Evolutionary conservation across 2,888 invertebrate species (phyloP), one percentile per base, ranked within the genome.

Genomic region (Parnassius orleans): DNA sequence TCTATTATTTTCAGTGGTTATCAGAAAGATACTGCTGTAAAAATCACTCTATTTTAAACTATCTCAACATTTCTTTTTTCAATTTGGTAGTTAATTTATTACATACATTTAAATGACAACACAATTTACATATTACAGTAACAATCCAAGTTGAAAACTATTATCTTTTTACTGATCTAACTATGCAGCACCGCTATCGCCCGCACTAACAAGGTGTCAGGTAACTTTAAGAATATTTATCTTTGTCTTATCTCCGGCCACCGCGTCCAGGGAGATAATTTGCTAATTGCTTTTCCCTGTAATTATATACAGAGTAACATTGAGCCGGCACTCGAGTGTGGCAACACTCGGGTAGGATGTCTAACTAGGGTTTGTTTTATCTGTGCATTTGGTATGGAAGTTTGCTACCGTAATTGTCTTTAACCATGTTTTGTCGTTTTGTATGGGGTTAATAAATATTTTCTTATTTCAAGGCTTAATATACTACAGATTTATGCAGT

Each of bases 221-320:
- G 81, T 86, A 81, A 81, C 85, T 74, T 77, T 73, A 71, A 72
- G 77, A 77, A 78, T 83, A 79, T 84, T 86, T 87, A 78, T 77
- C 76, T 81, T 84, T 78, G 83, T 83, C 86, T 85, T 82, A 86
- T 84, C 83, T 75, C 57, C 57, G 51, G 64, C 60, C 60, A 62
- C 63, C 60, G 67, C 69, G 77, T 76, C 74, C 69, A 72, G 74
- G 68, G 67, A 74, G 79, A 77, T 83, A 86, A 86, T 86, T 86
- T 83, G 81, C 86, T 90, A 90, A 90, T 89, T 87, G 89, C 82
- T 74, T 89, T 89, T 86, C 83, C 75, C 79, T 88, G 89, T 88
- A 84, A 83, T 84, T 78, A 81, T 78, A 80, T 79, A 81, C 82
- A 78, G 77, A 62, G 63, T 68, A 68, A 68, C 71, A 68, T 66